Evolutionary conservation across 2,113 vertebrate genomes (phyloP).

Genomic region (Xiphorhynchus elegans): DNA sequence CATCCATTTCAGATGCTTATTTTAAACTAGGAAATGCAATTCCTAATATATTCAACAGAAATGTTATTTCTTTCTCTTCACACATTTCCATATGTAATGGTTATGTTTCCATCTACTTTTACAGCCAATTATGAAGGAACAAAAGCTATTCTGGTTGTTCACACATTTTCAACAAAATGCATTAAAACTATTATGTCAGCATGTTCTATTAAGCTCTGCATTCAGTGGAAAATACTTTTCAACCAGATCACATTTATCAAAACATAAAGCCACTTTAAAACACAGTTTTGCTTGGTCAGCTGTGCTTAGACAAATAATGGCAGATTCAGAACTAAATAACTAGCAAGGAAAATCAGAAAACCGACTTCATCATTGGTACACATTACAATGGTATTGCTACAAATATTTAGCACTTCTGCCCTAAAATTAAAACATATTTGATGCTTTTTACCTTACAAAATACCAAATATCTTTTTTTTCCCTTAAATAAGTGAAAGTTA

Average conservation of each 20-base stretch:
- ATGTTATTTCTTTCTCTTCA: conserved; percentile 83
- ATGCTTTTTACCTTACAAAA: conserved; percentile 56
- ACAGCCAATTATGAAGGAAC: conserved; percentile 89
- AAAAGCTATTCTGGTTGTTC: conserved; percentile 91
- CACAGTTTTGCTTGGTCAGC: conserved; percentile 89
- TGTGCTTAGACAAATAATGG: conserved; percentile 89
- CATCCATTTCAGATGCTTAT: conserved; percentile 82
- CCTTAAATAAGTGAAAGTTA: not conserved
- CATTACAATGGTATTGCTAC: conserved; percentile 73
- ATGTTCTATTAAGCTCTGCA: conserved; percentile 88
- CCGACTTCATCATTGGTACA: conserved; percentile 78
- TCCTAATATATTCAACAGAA: conserved; percentile 87
- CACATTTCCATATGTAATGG: conserved; percentile 89
- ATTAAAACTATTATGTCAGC: conserved; percentile 90
- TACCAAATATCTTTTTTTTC: conserved; percentile 1
- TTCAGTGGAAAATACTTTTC: conserved; percentile 89
- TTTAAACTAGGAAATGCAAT: conserved; percentile 82
- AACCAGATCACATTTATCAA: conserved; percentile 91
- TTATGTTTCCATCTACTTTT: conserved; percentile 89
- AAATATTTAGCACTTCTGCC: conserved; percentile 80
- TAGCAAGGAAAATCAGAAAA: conserved; percentile 83
- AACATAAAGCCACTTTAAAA: conserved; percentile 92
- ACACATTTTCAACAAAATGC: conserved; percentile 90
- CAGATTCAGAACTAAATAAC: conserved; percentile 87
- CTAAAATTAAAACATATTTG: conserved; percentile 67